Conservation (phyloP, 1,140 invertebrate genomes). For the Ips typographus region DNA sequence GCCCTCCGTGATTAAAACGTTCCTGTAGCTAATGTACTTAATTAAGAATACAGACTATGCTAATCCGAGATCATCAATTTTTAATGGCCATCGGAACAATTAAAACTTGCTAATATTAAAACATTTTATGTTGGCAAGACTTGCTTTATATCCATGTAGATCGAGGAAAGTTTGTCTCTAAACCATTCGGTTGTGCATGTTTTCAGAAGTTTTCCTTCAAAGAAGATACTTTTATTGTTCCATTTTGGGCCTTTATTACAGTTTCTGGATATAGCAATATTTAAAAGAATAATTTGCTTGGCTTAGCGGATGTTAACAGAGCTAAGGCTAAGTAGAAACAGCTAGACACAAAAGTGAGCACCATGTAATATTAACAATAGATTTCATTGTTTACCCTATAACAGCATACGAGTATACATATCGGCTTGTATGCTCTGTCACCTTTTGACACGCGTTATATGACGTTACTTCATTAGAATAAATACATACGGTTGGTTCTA, state of each 20-base stretch:
- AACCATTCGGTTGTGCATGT: constrained; percentile 46
- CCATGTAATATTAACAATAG: constrained; percentile 18
- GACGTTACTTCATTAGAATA: constrained; percentile 35
- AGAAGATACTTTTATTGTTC: constrained; percentile 3
- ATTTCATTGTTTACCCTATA: constrained; percentile 23
- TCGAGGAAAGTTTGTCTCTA: constrained; percentile 41
- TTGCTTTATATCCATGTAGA: constrained; percentile 40
- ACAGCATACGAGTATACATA: constrained; percentile 23
- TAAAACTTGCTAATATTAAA: constrained; percentile 49
- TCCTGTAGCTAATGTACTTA: constrained; percentile 40
- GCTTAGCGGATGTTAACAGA: too few relatives aligned
- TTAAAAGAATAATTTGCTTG: too few relatives aligned
- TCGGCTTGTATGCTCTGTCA: constrained; percentile 36
- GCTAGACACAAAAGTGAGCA: too few relatives aligned
- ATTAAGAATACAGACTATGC: constrained; percentile 43
- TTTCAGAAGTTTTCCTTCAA: constrained; percentile 40
- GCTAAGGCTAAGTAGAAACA: too few relatives aligned
- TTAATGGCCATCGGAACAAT: constrained; percentile 47
- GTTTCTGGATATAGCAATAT: too few relatives aligned
- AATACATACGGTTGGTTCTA: constrained; percentile 19
- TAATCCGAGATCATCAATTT: constrained; percentile 48
- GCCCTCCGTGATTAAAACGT: constrained; percentile 30
- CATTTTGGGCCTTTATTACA: too few relatives aligned
- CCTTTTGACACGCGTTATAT: constrained; percentile 40
- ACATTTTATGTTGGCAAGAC: constrained; percentile 41